phyloP scores from a whole-genome alignment of 2,113 vertebrate species.

The Verasper variegatus region DNA sequence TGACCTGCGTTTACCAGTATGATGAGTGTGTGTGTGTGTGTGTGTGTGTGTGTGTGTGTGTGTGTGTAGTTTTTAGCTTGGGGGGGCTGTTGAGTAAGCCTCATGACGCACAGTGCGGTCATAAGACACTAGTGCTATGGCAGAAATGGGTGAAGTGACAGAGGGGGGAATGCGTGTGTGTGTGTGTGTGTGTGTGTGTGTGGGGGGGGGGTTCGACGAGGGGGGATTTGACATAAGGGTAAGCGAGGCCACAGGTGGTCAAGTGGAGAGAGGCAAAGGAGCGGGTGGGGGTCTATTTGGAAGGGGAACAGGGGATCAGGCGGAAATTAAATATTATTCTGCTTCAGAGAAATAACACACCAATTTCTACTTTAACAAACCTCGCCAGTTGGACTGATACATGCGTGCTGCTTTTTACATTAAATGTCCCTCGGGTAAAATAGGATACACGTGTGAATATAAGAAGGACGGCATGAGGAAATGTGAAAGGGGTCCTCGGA shows the following conservation, averaged over 20 bases:
- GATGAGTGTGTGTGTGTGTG: slow-evolving; percentile 26
- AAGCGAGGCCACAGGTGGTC: slow-evolving; percentile 66
- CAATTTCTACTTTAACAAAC: slow-evolving; percentile 35
- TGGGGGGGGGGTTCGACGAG: background rate
- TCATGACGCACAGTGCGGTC: slow-evolving; percentile 61
- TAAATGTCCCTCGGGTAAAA: background rate
- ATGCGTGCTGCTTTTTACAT: background rate
- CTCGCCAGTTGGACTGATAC: background rate
- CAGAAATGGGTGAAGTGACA: slow-evolving; percentile 52
- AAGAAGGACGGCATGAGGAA: slow-evolving; percentile 1
- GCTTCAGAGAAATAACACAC: slow-evolving; percentile 12
- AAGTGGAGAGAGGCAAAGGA: slow-evolving; percentile 11
- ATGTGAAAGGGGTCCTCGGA: background rate
- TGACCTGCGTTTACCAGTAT: slow-evolving; percentile 50
- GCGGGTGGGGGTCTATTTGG: background rate
- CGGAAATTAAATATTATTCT: slow-evolving; percentile 23
- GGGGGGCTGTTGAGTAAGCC: slow-evolving; percentile 52
- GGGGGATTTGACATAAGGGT: slow-evolving; percentile 47
- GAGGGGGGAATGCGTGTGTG: slow-evolving; percentile 7
- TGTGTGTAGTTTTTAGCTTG: background rate
- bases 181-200: slow-evolving; percentile 19
- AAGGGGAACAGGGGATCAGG: background rate
- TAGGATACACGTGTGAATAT: background rate
- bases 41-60: slow-evolving; percentile 29
- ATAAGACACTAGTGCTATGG: slow-evolving; percentile 60